Percentiles rank a stretch among this genome's conserved stretches.
phyloP scores from a whole-genome alignment of 2,113 vertebrate species.

The Gracilinanus agilis region DNA sequence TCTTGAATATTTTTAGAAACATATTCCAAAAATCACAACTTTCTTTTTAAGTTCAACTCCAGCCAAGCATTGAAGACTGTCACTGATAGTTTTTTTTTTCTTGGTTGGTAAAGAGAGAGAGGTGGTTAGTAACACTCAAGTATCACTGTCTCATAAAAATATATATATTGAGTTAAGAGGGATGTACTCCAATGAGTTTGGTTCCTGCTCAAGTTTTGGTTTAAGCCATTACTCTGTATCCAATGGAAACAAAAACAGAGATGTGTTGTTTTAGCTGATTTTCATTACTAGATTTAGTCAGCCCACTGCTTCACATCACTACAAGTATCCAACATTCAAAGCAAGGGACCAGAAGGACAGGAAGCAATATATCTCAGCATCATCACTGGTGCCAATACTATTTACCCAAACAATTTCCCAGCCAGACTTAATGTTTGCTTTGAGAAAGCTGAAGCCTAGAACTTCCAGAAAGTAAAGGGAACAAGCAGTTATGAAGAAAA shows the following conservation, averaged over 20 bases:
- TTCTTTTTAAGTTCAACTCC: neutral
- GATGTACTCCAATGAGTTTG: neutral
- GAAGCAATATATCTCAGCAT: neutral
- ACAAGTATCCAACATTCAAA: neutral
- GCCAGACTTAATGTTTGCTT: neutral
- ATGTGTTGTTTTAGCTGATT: conserved; percentile 61
- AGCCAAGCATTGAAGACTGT: neutral
- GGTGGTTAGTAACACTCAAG: conserved; percentile 15
- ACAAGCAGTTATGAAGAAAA: neutral
- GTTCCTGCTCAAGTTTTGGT: conserved; percentile 40
- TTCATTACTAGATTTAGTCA: conserved; percentile 29
- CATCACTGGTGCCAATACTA: neutral
- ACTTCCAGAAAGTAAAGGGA: neutral
- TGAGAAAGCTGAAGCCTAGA: neutral
- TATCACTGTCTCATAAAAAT: conserved; percentile 34
- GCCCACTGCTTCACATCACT: conserved; percentile 17
- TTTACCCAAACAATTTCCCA: neutral
- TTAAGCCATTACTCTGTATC: neutral
- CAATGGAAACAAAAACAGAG: neutral
- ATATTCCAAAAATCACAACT: conserved; percentile 41
- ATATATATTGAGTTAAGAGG: conserved; percentile 47
- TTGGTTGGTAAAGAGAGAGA: conserved; percentile 11
- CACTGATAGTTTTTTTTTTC: neutral
- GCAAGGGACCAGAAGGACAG: conserved; percentile 12
- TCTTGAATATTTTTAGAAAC: neutral